Percentiles rank a stretch among this genome's conserved stretches.
Evolutionary conservation across 2,113 vertebrate genomes (phyloP).

Genomic region (Atlantisia rogersi): DNA sequence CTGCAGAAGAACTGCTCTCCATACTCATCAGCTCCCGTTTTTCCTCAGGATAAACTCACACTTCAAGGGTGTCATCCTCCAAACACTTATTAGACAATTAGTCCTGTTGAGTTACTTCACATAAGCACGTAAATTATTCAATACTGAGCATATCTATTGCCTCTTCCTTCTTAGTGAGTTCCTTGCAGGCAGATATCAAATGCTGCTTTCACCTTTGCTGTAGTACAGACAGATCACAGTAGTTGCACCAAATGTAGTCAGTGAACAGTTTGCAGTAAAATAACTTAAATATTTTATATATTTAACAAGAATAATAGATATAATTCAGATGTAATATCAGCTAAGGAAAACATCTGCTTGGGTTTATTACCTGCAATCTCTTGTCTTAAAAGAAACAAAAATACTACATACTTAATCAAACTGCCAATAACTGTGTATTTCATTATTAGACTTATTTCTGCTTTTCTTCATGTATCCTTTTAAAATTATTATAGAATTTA

Average conservation of each 20-base stretch:
- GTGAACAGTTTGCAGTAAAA: not conserved
- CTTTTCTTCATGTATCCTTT: not conserved
- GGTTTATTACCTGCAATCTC: not conserved
- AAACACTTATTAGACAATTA: not conserved
- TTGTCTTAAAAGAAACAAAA: not conserved
- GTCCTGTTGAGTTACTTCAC: not conserved
- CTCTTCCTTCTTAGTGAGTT: not conserved
- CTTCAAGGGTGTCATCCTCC: not conserved
- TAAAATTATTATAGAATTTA: not conserved
- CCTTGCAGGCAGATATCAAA: not conserved
- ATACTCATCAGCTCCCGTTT: not conserved
- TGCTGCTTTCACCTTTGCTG: not conserved
- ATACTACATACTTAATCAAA: not conserved
- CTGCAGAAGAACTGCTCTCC: not conserved
- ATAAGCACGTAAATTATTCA: not conserved
- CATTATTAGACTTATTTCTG: not conserved
- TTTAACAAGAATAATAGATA: not conserved
- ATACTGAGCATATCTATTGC: fast-evolving
- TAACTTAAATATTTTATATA: not conserved
- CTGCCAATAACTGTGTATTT: not conserved
- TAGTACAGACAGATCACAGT: not conserved
- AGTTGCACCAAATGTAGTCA: not conserved
- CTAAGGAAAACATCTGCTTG: not conserved
- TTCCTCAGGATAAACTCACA: not conserved
- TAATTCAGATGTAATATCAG: not conserved